phyloP scores from a whole-genome alignment of 2,888 invertebrate genomes.

The Drosophila niveifrons region DNA sequence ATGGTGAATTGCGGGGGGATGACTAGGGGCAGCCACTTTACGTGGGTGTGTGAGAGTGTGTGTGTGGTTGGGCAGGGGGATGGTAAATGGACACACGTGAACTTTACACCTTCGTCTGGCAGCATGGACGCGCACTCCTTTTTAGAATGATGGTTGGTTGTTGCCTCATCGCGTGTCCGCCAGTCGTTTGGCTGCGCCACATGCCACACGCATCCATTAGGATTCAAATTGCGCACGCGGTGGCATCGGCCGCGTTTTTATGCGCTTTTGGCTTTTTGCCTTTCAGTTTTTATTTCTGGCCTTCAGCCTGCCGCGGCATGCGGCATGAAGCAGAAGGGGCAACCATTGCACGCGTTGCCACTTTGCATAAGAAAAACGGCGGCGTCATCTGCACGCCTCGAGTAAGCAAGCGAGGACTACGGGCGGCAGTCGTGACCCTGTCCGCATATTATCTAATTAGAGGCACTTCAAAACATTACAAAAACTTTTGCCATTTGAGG shows the following conservation, averaged over 20 bases:
- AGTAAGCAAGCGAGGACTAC: not conserved
- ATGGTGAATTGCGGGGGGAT: not conserved
- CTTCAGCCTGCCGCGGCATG: not conserved
- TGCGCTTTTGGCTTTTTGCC: slow-evolving; percentile 70
- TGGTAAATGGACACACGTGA: slow-evolving; percentile 82
- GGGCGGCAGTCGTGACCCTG: slow-evolving; percentile 1
- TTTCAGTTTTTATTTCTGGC: slow-evolving; percentile 33
- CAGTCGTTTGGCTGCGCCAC: slow-evolving; percentile 73
- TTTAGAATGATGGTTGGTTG: slow-evolving; percentile 32
- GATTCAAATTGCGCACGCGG: slow-evolving; percentile 76
- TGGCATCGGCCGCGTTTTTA: slow-evolving; percentile 63
- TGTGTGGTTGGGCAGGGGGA: slow-evolving; percentile 25
- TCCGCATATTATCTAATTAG: slow-evolving; percentile 81
- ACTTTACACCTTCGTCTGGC: slow-evolving; percentile 82
- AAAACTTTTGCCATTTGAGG: slow-evolving; percentile 80
- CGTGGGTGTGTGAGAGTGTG: not conserved
- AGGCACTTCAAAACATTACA: slow-evolving; percentile 78
- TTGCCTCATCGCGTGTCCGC: slow-evolving; percentile 74
- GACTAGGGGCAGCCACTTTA: slow-evolving; percentile 19
- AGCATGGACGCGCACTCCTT: slow-evolving; percentile 57
- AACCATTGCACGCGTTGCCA: slow-evolving; percentile 74
- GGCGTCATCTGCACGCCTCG: slow-evolving; percentile 68
- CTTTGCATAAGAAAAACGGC: slow-evolving; percentile 72
- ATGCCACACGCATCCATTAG: slow-evolving; percentile 80
- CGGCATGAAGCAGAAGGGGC: not conserved